A percentile compares a stretch with the other conserved stretches of the same genome.
phyloP scores from a whole-genome alignment of 1,140 invertebrate species.

The Steinernema khuongi region DNA sequence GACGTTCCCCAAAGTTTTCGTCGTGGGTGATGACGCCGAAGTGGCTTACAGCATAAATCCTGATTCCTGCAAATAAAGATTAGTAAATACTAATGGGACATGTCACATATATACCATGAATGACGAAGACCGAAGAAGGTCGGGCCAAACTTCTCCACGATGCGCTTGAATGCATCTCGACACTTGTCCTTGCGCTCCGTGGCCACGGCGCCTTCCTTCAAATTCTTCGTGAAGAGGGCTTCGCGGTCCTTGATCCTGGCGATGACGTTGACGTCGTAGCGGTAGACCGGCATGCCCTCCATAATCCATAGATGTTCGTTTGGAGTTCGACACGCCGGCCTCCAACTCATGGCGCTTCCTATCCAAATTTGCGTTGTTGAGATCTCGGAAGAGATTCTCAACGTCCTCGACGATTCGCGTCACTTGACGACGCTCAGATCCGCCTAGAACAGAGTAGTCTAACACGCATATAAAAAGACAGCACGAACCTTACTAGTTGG shows the following conservation, averaged over 20 bases:
- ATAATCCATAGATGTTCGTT: slow-evolving; percentile 29
- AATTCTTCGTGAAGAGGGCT: slow-evolving; percentile 23
- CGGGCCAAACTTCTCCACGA: slow-evolving; percentile 7
- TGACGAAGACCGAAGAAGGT: slow-evolving; percentile 24
- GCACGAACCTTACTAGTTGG: no score
- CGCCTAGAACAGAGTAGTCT: no score
- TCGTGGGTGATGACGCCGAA: slow-evolving; percentile 29
- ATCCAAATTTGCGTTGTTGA: neutral
- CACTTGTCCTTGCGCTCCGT: slow-evolving; percentile 25
- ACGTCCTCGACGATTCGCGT: neutral
- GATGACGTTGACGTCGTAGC: slow-evolving; percentile 24
- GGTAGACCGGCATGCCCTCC: slow-evolving; percentile 6
- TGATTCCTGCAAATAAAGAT: slow-evolving; percentile 15
- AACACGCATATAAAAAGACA: no score
- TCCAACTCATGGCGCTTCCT: slow-evolving; percentile 14
- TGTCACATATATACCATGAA: neutral
- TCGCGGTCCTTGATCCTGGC: slow-evolving; percentile 4
- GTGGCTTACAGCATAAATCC: slow-evolving; percentile 13
- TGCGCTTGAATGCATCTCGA: slow-evolving; percentile 21
- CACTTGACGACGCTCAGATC: neutral
- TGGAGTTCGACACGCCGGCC: slow-evolving; percentile 13
- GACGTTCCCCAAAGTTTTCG: no score
- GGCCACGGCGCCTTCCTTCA: slow-evolving; percentile 25
- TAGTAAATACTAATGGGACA: neutral
- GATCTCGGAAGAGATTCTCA: neutral